A percentile compares a stretch with the other conserved stretches of the same genome.
These are phyloP conservation scores for Steatornis caripensis DNA, from an alignment of 2,113 vertebrate genomes.

Conservation along the genomic window DNA sequence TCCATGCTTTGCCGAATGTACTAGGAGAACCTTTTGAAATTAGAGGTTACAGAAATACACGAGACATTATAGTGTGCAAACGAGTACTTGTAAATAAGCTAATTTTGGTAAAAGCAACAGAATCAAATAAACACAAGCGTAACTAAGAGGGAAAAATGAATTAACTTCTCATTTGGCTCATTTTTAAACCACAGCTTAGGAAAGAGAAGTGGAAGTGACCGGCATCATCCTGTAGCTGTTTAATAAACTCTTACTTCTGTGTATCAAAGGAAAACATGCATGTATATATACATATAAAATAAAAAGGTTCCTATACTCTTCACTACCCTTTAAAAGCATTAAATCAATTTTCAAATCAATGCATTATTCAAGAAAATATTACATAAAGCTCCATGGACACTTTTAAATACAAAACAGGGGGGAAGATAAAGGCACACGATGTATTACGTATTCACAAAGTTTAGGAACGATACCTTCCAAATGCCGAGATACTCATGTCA, in stretches of 20 bases:
- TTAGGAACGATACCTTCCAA: neutral
- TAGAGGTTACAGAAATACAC: neutral
- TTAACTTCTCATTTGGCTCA: neutral
- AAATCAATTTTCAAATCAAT: neutral
- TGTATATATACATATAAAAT: too few relatives aligned
- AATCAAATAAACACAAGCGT: neutral
- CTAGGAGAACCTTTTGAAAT: neutral
- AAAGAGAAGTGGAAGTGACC: neutral
- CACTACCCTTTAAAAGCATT: neutral
- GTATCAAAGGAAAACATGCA: neutral
- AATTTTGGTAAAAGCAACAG: neutral
- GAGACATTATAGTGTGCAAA: neutral
- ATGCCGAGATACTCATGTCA: neutral
- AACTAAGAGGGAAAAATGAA: neutral
- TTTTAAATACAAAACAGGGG: neutral
- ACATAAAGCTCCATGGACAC: neutral
- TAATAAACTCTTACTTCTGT: neutral
- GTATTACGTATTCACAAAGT: neutral
- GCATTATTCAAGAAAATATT: neutral
- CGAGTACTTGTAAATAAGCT: neutral
- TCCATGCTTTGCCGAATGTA: neutral
- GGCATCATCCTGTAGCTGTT: neutral
- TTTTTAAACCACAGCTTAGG: neutral
- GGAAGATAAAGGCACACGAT: neutral
- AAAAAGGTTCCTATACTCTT: neutral